Base-by-base conservation (phyloP, 30 jellyfish, hydroid and myxozoan genomes). In the Aurelia sp. region DNA sequence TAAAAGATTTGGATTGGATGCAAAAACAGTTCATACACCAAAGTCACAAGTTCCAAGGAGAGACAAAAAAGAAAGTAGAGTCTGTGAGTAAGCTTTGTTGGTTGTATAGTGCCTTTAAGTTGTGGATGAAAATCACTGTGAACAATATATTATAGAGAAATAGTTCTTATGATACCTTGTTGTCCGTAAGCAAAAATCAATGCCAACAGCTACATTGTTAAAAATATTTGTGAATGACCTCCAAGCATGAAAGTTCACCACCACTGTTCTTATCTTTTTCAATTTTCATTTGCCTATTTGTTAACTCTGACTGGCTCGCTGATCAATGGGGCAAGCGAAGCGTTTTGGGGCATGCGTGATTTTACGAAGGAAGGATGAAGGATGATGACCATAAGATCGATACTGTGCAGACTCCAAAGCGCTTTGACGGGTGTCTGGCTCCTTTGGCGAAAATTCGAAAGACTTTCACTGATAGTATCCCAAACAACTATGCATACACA, bases 1-100 rank as follows among this genome's bases (percentile, higher is more conserved):
- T 63, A 19, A 63, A 63, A 19, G 74, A 63, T 63, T 19, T 12
- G 10, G 74, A 63, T 63, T 63, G 74, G 74, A 63, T 63, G 74
- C 74, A 63, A 63, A 63, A 63, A 63, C 22, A 63, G n/a, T 63
- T 63, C 27, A 19, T 38, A 19, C 74, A 63, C 74, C 74, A 63
- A 63, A 63, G 22, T 8, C 74, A 63, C 74, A 63, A 63, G 22
- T 63, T 63, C 74, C 74, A 63, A 63, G 22, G 74, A 63, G 74
- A 63, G 74, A 63, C 22, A 63, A 63, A 63, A n/a, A 63, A 63
- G 74, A 63, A 63, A 63, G 74, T 63, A 8, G 74, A 63, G 74
- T 63, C 74, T 63, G 74, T 63, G 22, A 63, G 74, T 63, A 63
- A 16, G 74, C 22, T 63, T 19, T 63, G 13, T 63, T 63, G 74